phyloP scores from a whole-genome alignment of 2,888 invertebrate species.

The Pseudanteris insignis region DNA sequence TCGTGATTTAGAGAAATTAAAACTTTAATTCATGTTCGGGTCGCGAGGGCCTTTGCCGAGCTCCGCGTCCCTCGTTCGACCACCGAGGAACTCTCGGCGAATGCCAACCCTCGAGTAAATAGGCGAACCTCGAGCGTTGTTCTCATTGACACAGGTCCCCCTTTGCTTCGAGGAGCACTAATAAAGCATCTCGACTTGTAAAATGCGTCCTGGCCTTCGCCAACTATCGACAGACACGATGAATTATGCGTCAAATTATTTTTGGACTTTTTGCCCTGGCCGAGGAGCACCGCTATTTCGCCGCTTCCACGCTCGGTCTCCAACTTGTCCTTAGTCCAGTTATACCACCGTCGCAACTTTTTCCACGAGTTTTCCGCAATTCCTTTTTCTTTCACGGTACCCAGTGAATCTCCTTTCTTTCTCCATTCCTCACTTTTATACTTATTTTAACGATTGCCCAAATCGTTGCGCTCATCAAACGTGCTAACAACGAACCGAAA shows the following conservation, averaged over 20 bases:
- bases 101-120: conserved; percentile 56
- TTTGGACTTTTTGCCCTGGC: conserved; percentile 16
- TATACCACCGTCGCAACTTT: conserved; percentile 2
- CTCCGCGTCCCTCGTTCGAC: conserved; percentile 39
- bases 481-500: too few relatives aligned
- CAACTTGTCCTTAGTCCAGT: conserved; percentile 19
- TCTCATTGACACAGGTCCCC: conserved; percentile 52
- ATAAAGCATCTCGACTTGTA: conserved; percentile 54
- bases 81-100: conserved; percentile 47
- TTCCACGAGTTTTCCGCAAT: background rate
- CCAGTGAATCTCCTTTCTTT: too few relatives aligned
- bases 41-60: conserved; percentile 49
- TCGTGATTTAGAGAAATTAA: conserved; percentile 67
- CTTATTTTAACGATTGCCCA: too few relatives aligned
- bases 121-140: conserved; percentile 51
- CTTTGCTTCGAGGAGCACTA: conserved; percentile 51
- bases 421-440: too few relatives aligned
- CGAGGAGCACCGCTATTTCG: conserved; percentile 5
- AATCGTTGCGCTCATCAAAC: too few relatives aligned
- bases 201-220: conserved; percentile 34
- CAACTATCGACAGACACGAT: conserved; percentile 37
- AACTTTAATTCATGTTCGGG: conserved; percentile 66
- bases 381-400: background rate
- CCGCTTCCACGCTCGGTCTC: conserved; percentile 4
- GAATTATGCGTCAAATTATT: conserved; percentile 33